Evolutionary conservation across 2,888 invertebrate species (phyloP).

Genomic region (Balanococcus diminutus): DNA sequence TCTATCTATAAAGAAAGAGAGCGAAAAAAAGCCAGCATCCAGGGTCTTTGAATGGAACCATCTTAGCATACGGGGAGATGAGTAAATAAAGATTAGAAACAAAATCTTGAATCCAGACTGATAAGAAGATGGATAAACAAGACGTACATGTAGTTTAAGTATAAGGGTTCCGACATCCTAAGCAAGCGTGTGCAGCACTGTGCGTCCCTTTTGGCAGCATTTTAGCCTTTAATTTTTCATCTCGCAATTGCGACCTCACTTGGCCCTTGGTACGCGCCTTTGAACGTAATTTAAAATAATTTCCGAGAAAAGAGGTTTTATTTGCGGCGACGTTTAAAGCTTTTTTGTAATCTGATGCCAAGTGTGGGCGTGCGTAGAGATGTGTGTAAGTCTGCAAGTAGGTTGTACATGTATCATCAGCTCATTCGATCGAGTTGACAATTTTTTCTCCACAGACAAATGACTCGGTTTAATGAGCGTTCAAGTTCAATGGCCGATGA

Average conservation of each 20-base stretch:
- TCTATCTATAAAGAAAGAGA: too few species aligned
- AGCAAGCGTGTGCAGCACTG: too few species aligned
- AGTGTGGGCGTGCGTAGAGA: background rate
- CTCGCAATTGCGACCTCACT: background rate
- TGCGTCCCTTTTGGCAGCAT: constrained; percentile 4
- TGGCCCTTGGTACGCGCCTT: background rate
- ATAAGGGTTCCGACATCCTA: background rate
- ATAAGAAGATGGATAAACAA: constrained; percentile 8
- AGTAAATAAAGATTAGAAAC: constrained; percentile 3
- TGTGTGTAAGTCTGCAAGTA: too few species aligned
- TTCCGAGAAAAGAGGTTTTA: background rate
- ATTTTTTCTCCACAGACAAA: background rate
- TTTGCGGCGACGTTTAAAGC: background rate
- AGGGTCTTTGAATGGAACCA: background rate
- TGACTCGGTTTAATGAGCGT: background rate
- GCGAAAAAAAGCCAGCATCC: background rate
- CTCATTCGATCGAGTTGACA: background rate
- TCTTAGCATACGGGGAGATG: constrained; percentile 17
- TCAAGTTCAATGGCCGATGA: background rate
- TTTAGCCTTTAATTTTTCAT: background rate
- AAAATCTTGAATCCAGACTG: background rate
- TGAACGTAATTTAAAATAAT: constrained; percentile 1
- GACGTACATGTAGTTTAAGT: background rate
- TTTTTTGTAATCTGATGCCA: background rate
- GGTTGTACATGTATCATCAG: background rate